phyloP scores from a whole-genome alignment of 2,113 vertebrate genomes.

The Periophthalmodon schlosseri region DNA sequence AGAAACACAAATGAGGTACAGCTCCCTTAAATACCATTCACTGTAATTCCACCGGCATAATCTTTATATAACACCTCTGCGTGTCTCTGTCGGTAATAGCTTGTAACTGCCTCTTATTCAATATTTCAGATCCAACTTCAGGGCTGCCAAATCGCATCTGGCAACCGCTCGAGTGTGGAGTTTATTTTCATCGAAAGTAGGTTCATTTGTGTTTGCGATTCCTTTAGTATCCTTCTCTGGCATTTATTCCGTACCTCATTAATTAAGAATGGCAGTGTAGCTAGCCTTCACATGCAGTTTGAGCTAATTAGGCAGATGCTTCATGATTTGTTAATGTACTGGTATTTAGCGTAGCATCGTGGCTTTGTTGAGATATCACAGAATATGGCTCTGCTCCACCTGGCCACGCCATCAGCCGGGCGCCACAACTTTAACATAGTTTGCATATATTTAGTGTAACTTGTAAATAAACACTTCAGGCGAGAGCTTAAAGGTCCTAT shows the following conservation, averaged over 20 bases:
- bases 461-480: too few relatives aligned
- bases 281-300: slow-evolving; percentile 57
- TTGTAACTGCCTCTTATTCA: slow-evolving; percentile 11
- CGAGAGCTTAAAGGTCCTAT: too few relatives aligned
- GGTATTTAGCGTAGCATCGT: slow-evolving; percentile 39
- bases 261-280: slow-evolving; percentile 60
- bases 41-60: not conserved
- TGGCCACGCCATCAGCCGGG: too few relatives aligned
- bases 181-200: slow-evolving; percentile 39
- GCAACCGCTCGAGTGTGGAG: slow-evolving; percentile 8
- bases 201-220: slow-evolving; percentile 38
- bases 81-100: not conserved
- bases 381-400: not conserved
- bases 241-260: slow-evolving; percentile 44
- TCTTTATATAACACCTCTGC: not conserved
- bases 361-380: slow-evolving; percentile 47
- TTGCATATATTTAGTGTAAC: too few relatives aligned
- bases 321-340: slow-evolving; percentile 68
- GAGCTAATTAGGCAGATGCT: slow-evolving; percentile 62
- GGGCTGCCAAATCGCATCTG: slow-evolving; percentile 6
- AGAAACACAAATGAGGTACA: not conserved
- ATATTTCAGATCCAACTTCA: slow-evolving; percentile 13
- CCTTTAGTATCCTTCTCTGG: slow-evolving; percentile 46
- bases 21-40: not conserved
- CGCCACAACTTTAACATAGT: too few relatives aligned